phyloP scores from a whole-genome alignment of 2,797 vertebrate species.

The Acanthurus leucopareius region DNA sequence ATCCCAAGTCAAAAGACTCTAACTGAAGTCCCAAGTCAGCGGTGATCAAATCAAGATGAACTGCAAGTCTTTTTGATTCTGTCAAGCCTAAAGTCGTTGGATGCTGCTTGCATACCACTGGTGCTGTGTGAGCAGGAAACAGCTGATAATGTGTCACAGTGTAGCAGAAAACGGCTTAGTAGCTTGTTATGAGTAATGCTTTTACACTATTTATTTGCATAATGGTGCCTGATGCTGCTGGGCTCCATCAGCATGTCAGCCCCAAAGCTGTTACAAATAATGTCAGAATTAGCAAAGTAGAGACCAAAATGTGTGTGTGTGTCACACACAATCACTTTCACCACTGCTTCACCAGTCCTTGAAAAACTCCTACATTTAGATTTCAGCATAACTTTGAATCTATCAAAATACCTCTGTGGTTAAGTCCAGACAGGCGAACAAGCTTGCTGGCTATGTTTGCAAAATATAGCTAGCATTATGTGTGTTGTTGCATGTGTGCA shows the following conservation, averaged over 20 bases:
- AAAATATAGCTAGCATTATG: constrained; percentile 12
- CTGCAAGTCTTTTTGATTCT: neutral
- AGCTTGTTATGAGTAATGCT: neutral
- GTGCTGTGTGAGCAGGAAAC: neutral
- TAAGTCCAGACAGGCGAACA: neutral
- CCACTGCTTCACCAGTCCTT: neutral
- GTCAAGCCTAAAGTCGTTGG: neutral
- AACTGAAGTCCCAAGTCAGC: neutral
- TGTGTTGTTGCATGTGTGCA: neutral
- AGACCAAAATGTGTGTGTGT: neutral
- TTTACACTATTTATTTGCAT: neutral
- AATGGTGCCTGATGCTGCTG: neutral
- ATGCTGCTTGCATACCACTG: neutral
- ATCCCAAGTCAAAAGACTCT: neutral
- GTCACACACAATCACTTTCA: neutral
- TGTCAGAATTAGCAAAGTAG: neutral
- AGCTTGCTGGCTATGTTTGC: neutral
- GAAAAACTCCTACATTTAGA: neutral
- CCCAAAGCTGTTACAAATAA: neutral
- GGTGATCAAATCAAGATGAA: neutral
- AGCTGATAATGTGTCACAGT: neutral
- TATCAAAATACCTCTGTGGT: constrained; percentile 6
- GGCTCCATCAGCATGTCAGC: neutral
- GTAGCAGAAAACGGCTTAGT: neutral
- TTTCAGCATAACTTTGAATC: neutral